Base-by-base conservation (phyloP, 2,888 invertebrate species). In the Fragum sueziense region DNA sequence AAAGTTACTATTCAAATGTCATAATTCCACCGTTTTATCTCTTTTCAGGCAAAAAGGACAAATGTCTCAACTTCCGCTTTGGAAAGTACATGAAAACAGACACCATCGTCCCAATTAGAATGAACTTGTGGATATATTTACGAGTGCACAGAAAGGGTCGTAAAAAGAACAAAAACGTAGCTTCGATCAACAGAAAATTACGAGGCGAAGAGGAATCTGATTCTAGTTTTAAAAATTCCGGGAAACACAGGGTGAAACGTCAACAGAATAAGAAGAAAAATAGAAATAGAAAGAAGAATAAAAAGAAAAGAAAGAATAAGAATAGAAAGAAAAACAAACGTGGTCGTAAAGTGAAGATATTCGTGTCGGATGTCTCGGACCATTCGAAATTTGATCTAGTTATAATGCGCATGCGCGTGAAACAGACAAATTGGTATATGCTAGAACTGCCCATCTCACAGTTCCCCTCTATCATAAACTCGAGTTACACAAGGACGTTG, bases 401-500 rank as follows among this genome's bases (percentile, higher is more conserved):
- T 27, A 79, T 70, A 76, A 71, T 76, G 68, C 79, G 79, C 37
- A 76, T 76, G 79, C 73, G 76, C 20, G 65, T 82, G 22, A 29
- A 41, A n/a, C 47, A 73, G 37, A 74, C 79, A 2, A 37, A 51
- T 14, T 82, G 82, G 82, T 76, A 76, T 27, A 74, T 61, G 52
- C 71, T 82, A 34, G 82, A 82, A 47, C 54, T 82, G 47, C 82
- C 82, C 9, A 79, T 82, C 9, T 79, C 82, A 17, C 82, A 79
- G 47, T 82, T 82, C 62, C 79, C 76, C 29, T 41, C 67, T 9
- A 62, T 71, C 6, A 79, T 82, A 17, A 73, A 61, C 27, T 47
- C 33, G 25, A 73, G 70, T 27, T 79, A 82, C 34, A 74, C 51
- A 1, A 79, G 76, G 52, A 82, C 67, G 57, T 41, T 82, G 17